Conservation (phyloP, 2,888 invertebrate species). For the Aphrophora alni region DNA sequence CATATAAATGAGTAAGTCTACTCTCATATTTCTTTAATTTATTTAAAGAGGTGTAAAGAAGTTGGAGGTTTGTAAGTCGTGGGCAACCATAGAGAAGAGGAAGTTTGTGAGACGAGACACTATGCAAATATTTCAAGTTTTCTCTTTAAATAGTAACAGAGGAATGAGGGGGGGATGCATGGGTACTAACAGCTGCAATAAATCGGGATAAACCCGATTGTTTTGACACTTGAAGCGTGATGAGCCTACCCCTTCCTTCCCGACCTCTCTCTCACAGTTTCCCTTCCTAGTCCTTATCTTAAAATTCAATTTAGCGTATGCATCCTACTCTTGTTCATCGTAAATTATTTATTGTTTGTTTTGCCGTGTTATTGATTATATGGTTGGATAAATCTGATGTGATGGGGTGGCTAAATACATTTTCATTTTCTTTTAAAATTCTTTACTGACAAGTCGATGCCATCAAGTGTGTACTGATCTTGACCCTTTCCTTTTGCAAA, state of each 20-base stretch:
- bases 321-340: background rate
- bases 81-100: background rate
- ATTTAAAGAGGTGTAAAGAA: no score
- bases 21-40: no score
- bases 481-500: no score
- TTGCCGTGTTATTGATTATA: background rate
- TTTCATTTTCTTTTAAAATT: no score
- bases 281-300: background rate
- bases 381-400: background rate
- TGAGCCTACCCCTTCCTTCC: background rate
- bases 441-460: no score
- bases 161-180: background rate
- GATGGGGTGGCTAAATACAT: no score
- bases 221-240: constrained; percentile 9
- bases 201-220: constrained; percentile 6
- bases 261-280: background rate
- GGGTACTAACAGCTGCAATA: background rate
- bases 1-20: no score
- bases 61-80: background rate
- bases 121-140: background rate
- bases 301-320: background rate
- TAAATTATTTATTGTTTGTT: background rate
- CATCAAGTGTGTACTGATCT: no score
- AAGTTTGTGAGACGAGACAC: background rate
- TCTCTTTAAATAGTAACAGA: background rate